Percentiles rank a stretch among this genome's conserved stretches.
These are phyloP conservation scores for Halisarca cf. caerulea DNA, from an alignment of 37 sponge, comb jelly and placozoan species.

Conservation along the genomic window DNA sequence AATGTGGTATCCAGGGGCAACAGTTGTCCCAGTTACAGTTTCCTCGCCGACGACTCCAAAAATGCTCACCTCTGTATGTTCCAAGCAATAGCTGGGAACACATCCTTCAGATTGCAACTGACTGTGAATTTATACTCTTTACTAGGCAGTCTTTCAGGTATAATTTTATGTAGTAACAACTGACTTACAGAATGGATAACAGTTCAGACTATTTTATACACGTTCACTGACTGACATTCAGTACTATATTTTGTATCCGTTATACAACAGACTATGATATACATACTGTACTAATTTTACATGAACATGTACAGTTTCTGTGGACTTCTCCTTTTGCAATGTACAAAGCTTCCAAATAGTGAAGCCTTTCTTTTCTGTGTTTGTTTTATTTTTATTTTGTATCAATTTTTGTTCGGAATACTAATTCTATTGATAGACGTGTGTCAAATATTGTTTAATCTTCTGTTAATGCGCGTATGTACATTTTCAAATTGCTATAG, in stretches of 20 bases:
- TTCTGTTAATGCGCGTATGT: too few relatives aligned
- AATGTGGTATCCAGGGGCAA: conserved; percentile 17
- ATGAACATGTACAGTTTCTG: too few relatives aligned
- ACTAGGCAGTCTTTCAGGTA: background rate
- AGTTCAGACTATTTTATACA: conserved; percentile 1
- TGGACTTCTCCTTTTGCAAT: background rate
- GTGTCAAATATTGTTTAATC: too few relatives aligned
- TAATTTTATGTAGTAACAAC: conserved; percentile 1
- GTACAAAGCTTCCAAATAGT: too few relatives aligned
- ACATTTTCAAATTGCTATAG: too few relatives aligned
- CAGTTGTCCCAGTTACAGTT: background rate
- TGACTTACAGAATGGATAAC: background rate
- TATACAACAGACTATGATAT: background rate
- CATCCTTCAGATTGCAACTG: background rate
- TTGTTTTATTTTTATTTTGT: too few relatives aligned
- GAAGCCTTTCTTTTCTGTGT: too few relatives aligned
- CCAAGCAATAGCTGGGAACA: conserved; percentile 13
- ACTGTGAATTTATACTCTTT: background rate
- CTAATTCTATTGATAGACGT: too few relatives aligned
- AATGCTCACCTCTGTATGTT: background rate
- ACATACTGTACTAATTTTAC: too few relatives aligned
- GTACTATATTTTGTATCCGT: background rate
- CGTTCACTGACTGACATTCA: conserved; percentile 14
- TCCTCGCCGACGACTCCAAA: background rate
- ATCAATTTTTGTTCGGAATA: too few relatives aligned